phyloP scores from a whole-genome alignment of 2,797 vertebrate genomes.

The Gambelia wislizenii region DNA sequence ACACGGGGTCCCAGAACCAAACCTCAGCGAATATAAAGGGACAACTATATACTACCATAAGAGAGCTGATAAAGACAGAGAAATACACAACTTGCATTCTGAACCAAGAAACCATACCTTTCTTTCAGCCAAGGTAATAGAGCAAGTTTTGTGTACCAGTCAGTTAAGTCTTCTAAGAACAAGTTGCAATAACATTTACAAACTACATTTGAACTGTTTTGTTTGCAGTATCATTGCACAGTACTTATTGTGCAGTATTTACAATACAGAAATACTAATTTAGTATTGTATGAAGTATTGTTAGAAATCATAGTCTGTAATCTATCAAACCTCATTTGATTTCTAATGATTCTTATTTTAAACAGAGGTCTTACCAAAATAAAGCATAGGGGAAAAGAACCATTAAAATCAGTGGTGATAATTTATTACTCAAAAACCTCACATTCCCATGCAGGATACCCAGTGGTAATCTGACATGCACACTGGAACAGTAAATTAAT shows the following conservation, averaged over 20 bases:
- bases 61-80: neutral
- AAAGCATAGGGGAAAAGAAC: neutral
- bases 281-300: rapidly evolving
- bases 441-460: neutral
- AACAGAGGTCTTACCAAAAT: neutral
- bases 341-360: neutral
- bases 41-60: too few species aligned
- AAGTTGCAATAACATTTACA: rapidly evolving
- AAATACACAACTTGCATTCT: neutral
- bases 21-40: too few species aligned
- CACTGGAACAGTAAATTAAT: neutral
- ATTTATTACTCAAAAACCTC: neutral
- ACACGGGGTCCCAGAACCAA: too few species aligned
- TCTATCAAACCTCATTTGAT: neutral
- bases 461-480: neutral
- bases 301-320: rapidly evolving
- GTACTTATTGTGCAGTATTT: neutral
- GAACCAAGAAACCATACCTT: neutral
- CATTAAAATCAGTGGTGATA: conserved; percentile 1
- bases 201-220: rapidly evolving
- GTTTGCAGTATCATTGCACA: rapidly evolving
- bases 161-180: neutral
- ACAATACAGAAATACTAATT: neutral
- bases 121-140: neutral
- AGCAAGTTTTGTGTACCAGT: neutral